Base-by-base conservation (phyloP, 2,888 invertebrate species). In the Polydesmus complanatus region DNA sequence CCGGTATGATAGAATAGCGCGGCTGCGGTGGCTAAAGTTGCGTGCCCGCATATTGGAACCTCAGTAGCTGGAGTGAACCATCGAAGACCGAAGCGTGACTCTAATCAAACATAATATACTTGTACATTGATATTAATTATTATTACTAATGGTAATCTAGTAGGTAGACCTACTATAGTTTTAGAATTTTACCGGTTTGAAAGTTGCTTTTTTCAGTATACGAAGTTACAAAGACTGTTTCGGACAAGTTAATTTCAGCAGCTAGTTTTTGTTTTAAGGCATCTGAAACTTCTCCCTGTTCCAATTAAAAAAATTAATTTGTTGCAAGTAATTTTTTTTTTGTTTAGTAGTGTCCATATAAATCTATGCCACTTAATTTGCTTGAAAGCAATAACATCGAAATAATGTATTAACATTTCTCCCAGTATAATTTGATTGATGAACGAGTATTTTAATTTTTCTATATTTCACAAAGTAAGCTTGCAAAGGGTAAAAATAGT, bases 1-100 rank as follows among this genome's bases (percentile, higher is more conserved):
- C 58, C 58, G 1, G 51, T 2, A 8, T 5, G 48, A 22, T 71
- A 64, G 68, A 77, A 75, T 1, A 80, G 67, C 1, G 74, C 75
- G 49, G 75, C 74, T 3, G 79, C 72, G 0, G 79, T 71, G 1
- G 79, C 78, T 37, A 80, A 68, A 1, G 79, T 80, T 1, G 78
- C 80, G 67, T 80, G 79, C 1, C 80, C 79, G 69, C 80, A 80
- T 1, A 80, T 71, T 1, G 73, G 68, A 0, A 80, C 78, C 67
- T 80, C 79, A 49, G 68, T 72, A 1, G 71, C 72, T 3, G 79
- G 79, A 2, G 80, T 78, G 68, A 80, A 79, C 80, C 80, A 80
- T 11, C 79, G 72, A 19, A 80, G 68, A 0, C 66, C 66, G 67
- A 77, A 78, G 14, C 27, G 37, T 57, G 18, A 25, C 23, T n/a